Evolutionary conservation across 2,113 vertebrate species (phyloP), one percentile per base, ranked within the genome.

Genomic region (Peucedramus taeniatus): DNA sequence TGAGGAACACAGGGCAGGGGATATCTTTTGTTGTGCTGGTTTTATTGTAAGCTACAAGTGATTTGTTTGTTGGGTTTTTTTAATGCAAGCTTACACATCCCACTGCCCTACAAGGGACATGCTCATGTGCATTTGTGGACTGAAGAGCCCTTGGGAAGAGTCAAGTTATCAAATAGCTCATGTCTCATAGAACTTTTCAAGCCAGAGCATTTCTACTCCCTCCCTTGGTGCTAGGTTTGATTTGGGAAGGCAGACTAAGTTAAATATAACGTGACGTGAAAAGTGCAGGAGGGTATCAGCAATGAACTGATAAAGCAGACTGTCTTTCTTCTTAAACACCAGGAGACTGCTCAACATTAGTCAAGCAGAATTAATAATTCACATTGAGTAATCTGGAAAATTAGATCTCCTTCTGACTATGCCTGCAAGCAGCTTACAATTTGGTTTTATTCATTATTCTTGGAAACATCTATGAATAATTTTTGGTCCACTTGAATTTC

Each of bases 371-470:
- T 93, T 93, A 95, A 91, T 94, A 94, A 94, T 95, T 89, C 87
- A 82, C 65, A 94, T 68, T 94, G 87, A 94, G 60, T 96, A 95
- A 95, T 90, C 87, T 81, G 93, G 89, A 92, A 96, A 92, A 94
- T 81, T 78, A 84, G 49, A 89, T 81, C 69, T 91, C 74, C 44
- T 91, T 68, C 89, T 91, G 77, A 96, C 74, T 89, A 79, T 82
- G 77, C 83, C 91, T 89, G 70, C 91, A 93, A 96, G 77, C 89
- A 89, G 57, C 81, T 95, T 83, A 93, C 83, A 89, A 13, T 89
- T 96, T 84, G 74, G 89, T 76, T 94, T 94, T 82, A 87, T 56
- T 82, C 87, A 82, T 89, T 87, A 87, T 85, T 94, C 91, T 95
- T 96, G 94, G 96, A 94, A 95, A 78, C 49, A 68, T 93, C 65